Evolutionary conservation across 1,140 invertebrate genomes (phyloP).

Genomic region (Mesaphorura yosii): DNA sequence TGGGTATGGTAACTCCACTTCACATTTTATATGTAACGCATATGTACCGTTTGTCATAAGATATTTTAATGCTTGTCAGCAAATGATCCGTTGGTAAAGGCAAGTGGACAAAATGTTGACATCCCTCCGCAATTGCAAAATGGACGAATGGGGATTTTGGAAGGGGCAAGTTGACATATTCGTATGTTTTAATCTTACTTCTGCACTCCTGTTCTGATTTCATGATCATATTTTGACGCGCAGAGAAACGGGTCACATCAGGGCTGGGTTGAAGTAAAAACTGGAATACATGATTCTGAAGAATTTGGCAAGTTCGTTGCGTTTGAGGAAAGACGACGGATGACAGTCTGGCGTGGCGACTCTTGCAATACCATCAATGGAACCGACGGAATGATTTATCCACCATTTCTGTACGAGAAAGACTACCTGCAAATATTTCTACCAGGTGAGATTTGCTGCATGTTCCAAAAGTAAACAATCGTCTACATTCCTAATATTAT

Average conservation of each 20-base stretch:
- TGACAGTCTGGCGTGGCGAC: not conserved
- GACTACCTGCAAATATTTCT: not conserved
- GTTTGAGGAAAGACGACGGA: not conserved
- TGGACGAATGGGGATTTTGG: slow-evolving; percentile 4
- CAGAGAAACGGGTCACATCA: slow-evolving; percentile 6
- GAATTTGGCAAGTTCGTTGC: not conserved
- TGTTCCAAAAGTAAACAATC: not conserved
- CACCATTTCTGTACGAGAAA: not conserved
- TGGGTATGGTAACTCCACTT: no score
- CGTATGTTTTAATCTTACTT: not conserved
- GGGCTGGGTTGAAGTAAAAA: not conserved
- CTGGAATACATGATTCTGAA: not conserved
- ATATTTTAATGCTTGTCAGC: no score
- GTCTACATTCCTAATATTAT: not conserved
- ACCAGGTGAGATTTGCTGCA: not conserved
- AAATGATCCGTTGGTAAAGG: slow-evolving; percentile 7
- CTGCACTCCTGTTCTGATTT: not conserved
- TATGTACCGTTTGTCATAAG: no score
- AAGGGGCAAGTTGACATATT: not conserved
- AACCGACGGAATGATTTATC: slow-evolving; percentile 7
- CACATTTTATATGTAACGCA: no score
- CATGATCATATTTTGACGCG: not conserved
- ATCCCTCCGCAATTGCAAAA: not conserved
- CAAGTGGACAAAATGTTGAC: not conserved
- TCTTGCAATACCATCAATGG: slow-evolving; percentile 8